Percentiles rank a stretch among this genome's conserved stretches.
phyloP scores from a whole-genome alignment of 92 coral and sea anemone species.

The Muricea muricata region DNA sequence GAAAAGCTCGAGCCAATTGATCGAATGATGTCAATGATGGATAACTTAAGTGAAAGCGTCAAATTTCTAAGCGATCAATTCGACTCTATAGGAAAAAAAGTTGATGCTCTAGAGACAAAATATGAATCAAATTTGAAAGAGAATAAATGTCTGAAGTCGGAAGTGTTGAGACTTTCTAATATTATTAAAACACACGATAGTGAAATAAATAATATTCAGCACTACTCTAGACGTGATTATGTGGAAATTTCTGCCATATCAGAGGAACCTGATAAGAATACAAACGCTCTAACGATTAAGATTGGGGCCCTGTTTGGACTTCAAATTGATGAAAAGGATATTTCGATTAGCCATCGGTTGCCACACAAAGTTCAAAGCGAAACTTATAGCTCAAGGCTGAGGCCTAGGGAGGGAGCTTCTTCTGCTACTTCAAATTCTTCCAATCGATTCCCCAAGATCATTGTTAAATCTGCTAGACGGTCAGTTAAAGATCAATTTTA shows the following conservation, averaged over 20 bases:
- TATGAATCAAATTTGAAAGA: not conserved
- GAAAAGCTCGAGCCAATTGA: constrained; percentile 24
- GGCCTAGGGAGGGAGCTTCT: not conserved
- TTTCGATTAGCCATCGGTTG: constrained; percentile 28
- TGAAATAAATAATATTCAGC: constrained; percentile 19
- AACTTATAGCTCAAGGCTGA: not conserved
- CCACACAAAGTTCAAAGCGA: not conserved
- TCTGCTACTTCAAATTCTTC: not conserved
- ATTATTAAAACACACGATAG: not conserved
- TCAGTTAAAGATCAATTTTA: not conserved
- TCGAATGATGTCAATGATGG: constrained; percentile 14
- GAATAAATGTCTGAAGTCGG: not conserved
- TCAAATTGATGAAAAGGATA: constrained; percentile 17
- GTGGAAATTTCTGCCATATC: constrained; percentile 28
- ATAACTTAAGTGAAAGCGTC: constrained; percentile 7
- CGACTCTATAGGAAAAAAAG: not conserved
- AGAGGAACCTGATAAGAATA: constrained; percentile 16
- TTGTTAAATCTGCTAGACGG: not conserved
- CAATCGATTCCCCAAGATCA: not conserved
- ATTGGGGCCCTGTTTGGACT: constrained; percentile 7
- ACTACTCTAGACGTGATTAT: constrained; percentile 17
- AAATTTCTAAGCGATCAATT: constrained; percentile 18
- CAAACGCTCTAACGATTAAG: constrained; percentile 8
- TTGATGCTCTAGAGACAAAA: constrained; percentile 24
- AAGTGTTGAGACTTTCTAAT: constrained; percentile 10